Conservation (phyloP, 2,888 invertebrate species). For the Lochmaea crataegi region DNA sequence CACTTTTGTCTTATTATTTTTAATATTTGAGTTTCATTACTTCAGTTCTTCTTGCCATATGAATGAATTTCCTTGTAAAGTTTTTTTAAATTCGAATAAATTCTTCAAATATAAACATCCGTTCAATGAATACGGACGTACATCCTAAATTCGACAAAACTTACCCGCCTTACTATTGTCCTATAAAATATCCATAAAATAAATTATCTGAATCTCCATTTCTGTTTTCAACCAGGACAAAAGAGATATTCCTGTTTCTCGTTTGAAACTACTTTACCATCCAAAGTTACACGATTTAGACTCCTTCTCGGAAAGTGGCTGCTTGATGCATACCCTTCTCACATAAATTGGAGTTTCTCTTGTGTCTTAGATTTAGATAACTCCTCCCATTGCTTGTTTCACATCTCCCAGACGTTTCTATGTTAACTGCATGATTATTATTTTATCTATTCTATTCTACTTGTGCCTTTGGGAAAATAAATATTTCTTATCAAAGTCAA, state of each 20-base stretch:
- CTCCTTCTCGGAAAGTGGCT: slow-evolving; percentile 29
- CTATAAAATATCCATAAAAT: slow-evolving; percentile 29
- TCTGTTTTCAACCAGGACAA: slow-evolving; percentile 7
- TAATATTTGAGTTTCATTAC: no score
- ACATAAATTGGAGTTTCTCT: slow-evolving; percentile 34
- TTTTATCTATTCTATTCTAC: slow-evolving; percentile 1
- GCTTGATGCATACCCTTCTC: slow-evolving; percentile 30
- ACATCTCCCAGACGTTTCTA: slow-evolving; percentile 8
- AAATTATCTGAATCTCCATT: slow-evolving; percentile 29
- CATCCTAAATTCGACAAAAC: neutral
- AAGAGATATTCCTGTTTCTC: slow-evolving; percentile 26
- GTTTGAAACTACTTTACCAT: slow-evolving; percentile 18
- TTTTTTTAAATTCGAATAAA: no score
- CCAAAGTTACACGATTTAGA: slow-evolving; percentile 31
- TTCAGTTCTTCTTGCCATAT: no score
- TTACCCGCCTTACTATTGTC: neutral
- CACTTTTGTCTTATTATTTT: no score
- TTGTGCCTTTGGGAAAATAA: no score
- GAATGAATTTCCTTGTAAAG: no score
- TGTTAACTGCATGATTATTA: slow-evolving; percentile 24
- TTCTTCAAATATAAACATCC: no score
- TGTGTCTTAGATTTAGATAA: slow-evolving; percentile 39
- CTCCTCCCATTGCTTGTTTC: slow-evolving; percentile 42
- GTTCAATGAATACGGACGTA: no score
- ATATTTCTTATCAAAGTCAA: no score